Evolutionary conservation across 2,113 vertebrate genomes (phyloP).

Genomic region (Poeciliopsis occidentalis): DNA sequence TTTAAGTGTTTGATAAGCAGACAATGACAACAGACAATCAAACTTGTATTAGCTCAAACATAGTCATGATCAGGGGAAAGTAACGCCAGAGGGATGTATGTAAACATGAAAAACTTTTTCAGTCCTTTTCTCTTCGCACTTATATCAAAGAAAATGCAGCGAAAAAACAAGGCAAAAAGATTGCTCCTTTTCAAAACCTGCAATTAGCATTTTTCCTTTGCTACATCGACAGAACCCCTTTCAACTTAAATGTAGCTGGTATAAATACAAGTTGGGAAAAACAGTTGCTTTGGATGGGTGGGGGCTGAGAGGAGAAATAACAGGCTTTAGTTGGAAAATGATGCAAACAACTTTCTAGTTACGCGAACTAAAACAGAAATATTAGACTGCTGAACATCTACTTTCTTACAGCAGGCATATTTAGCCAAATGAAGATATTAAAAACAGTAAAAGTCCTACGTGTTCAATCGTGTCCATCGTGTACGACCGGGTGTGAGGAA

Average conservation of each 20-base stretch:
- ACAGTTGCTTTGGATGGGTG: neutral
- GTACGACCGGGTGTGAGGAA: neutral
- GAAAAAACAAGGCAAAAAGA: conserved; percentile 12
- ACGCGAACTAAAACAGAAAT: neutral
- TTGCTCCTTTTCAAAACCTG: conserved; percentile 20
- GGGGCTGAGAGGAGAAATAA: conserved; percentile 25
- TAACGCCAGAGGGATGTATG: neutral
- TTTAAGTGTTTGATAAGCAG: neutral
- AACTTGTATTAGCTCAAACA: neutral
- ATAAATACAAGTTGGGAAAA: conserved; percentile 28
- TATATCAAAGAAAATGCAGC: neutral
- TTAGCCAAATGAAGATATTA: neutral
- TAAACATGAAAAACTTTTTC: neutral
- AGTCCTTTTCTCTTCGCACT: neutral
- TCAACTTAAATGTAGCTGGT: conserved; percentile 43
- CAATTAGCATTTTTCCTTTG: conserved; percentile 50
- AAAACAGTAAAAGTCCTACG: conserved; percentile 27
- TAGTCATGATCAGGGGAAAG: neutral
- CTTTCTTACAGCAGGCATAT: neutral
- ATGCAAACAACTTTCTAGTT: conserved; percentile 14
- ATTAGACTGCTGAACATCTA: neutral
- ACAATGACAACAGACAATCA: neutral
- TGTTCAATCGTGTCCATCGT: conserved; percentile 51
- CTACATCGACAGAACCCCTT: conserved; percentile 34
- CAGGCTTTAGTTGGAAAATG: conserved; percentile 4